Base-by-base conservation (phyloP, 2,113 vertebrate genomes). In the Eudorcas thomsonii region DNA sequence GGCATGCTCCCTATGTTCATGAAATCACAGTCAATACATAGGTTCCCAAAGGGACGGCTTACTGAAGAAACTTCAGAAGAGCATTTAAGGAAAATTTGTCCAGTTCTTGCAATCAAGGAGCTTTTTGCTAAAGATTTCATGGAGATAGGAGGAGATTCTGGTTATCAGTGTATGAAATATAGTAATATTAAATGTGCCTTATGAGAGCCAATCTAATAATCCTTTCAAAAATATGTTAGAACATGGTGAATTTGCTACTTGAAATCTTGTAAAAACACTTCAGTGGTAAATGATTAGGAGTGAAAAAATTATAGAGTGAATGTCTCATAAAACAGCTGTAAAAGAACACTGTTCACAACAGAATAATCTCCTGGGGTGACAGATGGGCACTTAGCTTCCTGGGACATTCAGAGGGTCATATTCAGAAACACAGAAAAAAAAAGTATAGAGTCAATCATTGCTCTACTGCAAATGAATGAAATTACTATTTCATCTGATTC, bases 351-450 rank as follows among this genome's bases (percentile, higher is more conserved):
- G 26, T 88, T 97, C 11, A 84, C 33, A 93, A 9, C 30, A 90
- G 85, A 93, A 25, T 71, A 55, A 60, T 96, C 74, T 98, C 78
- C 39, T 60, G 55, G 54, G 78, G 88, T 93, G 86, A 94, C 91
- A 96, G 87, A 97, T 94, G 83, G 93, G n/a, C 11, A 4, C n/a
- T 84, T 60, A 64, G 43, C 80, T 97, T 98, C 87, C 94, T 94
- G 62, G 90, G 86, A 97, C 59, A 96, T 90, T 96, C 45, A 93
- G 39, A 90, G 14, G 88, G 28, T 59, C 60, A 12, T 92, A 64
- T 50, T 94, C 28, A 90, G 85, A 93, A 91, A 33, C 55, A 16
- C n/a, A 94, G 67, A 23, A 82, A 81, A 52, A 81, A 54, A 45
- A 86, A 50, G 3, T 48, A 7, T 48, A 13, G n/a, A 93, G 28